Evolutionary conservation across 2,113 vertebrate species (phyloP).

Genomic region (Apodemus speciosus): DNA sequence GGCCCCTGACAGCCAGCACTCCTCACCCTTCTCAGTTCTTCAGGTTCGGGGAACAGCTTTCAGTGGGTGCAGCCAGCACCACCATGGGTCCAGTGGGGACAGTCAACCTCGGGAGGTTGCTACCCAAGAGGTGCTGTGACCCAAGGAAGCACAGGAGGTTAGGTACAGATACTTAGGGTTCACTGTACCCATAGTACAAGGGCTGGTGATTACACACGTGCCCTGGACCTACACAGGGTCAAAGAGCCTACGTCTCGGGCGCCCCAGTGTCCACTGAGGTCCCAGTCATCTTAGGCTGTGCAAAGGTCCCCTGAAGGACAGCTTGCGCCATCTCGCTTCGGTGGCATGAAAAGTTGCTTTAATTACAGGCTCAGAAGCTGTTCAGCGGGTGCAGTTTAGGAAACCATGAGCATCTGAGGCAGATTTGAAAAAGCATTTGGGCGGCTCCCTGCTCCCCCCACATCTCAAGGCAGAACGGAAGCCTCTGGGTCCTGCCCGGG

Average conservation of each 20-base stretch:
- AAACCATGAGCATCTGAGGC: too few relatives aligned
- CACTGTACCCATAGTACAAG: background rate
- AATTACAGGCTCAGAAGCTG: background rate
- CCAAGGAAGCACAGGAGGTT: background rate
- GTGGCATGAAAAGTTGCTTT: background rate
- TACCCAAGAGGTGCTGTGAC: background rate
- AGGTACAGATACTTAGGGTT: background rate
- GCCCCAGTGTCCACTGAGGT: background rate
- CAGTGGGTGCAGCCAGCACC: background rate
- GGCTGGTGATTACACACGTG: background rate
- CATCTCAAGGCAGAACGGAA: background rate
- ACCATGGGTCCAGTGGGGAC: background rate
- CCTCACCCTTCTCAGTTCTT: too few relatives aligned
- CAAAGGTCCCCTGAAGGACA: background rate
- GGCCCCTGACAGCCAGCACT: background rate
- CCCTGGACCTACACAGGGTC: background rate
- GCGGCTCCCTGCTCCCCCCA: background rate
- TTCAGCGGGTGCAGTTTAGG: background rate
- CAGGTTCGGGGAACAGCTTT: background rate
- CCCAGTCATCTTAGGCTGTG: background rate
- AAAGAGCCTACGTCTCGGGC: too few relatives aligned
- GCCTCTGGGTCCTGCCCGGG: background rate
- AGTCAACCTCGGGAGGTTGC: background rate
- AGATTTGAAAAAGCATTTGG: background rate
- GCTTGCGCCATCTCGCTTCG: too few relatives aligned